phyloP scores from a whole-genome alignment of 2,797 vertebrate genomes.

The Kryptolebias ocellatus region DNA sequence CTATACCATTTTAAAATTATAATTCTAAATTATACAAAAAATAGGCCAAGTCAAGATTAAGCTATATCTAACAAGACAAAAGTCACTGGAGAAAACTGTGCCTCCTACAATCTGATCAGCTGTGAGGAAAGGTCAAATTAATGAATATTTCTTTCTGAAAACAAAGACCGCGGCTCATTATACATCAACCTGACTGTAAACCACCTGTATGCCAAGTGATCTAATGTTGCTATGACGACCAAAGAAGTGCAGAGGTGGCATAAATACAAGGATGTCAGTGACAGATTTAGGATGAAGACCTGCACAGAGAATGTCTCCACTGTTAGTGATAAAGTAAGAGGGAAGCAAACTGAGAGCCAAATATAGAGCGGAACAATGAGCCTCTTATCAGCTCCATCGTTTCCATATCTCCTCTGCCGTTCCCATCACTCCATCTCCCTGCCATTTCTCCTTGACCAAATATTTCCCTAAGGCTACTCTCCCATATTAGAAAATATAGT shows the following conservation, averaged over 20 bases:
- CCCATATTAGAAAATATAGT: constrained; percentile 40
- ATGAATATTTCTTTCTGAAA: constrained; percentile 51
- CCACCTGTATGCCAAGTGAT: constrained; percentile 40
- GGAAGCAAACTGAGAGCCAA: constrained; percentile 39
- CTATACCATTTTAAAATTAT: too few relatives aligned
- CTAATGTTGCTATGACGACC: constrained; percentile 70
- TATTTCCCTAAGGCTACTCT: constrained; percentile 58
- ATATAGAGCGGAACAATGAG: constrained; percentile 67
- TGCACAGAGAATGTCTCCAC: constrained; percentile 36
- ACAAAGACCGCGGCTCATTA: constrained; percentile 56
- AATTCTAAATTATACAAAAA: too few relatives aligned
- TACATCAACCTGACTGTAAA: constrained; percentile 46
- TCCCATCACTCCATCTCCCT: constrained; percentile 51
- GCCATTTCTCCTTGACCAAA: constrained; percentile 48
- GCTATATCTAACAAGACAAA: constrained; percentile 7
- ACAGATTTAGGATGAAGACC: constrained; percentile 47
- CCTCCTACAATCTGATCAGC: constrained; percentile 13
- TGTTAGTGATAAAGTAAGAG: constrained; percentile 30
- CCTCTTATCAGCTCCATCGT: constrained; percentile 60
- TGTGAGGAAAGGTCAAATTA: constrained; percentile 55
- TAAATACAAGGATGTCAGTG: constrained; percentile 7
- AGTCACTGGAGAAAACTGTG: not conserved
- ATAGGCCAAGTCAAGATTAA: constrained; percentile 5
- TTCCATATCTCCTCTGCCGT: constrained; percentile 51
- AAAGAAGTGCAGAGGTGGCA: constrained; percentile 41